Evolutionary conservation across 2,113 vertebrate species (phyloP).

Genomic region (Gallinago media): DNA sequence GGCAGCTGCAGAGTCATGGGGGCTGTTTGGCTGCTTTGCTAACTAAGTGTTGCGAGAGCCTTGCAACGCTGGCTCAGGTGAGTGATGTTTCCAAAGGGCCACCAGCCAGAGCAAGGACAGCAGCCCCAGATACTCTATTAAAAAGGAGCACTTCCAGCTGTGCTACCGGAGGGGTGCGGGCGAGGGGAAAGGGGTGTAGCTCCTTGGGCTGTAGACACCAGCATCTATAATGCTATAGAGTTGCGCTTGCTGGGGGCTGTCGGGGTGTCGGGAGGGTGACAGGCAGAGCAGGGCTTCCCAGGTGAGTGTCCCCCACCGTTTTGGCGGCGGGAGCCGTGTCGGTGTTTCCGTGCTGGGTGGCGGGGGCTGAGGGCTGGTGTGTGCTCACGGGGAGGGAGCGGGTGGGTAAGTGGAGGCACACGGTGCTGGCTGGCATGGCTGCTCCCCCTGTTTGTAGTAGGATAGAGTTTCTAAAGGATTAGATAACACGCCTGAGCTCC

Average conservation of each 20-base stretch:
- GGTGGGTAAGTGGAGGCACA: not conserved
- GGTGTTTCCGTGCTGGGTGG: accelerated
- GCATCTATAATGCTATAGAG: accelerated
- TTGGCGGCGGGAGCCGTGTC: accelerated
- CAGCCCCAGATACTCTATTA: too few relatives aligned
- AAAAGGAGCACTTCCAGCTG: not conserved
- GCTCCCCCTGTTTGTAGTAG: conserved; percentile 1
- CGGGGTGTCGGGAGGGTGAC: accelerated
- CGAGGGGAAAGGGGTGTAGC: not conserved
- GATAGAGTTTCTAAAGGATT: conserved; percentile 43
- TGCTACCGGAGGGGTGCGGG: accelerated
- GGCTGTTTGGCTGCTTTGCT: not conserved
- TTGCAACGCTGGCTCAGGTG: not conserved
- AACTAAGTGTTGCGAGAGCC: not conserved
- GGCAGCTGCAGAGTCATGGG: not conserved
- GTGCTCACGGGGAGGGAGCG: not conserved
- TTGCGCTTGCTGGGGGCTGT: not conserved
- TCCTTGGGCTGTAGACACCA: not conserved
- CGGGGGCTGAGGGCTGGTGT: not conserved
- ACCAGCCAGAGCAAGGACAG: not conserved
- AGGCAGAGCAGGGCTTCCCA: not conserved
- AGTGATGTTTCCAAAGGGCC: not conserved
- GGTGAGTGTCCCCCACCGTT: accelerated
- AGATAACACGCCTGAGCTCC: conserved; percentile 12
- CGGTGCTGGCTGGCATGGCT: not conserved